A percentile compares a stretch with the other conserved stretches of the same genome.
These are phyloP conservation scores for Drepana arcuata DNA, from an alignment of 1,140 invertebrate genomes.

Conservation along the genomic window DNA sequence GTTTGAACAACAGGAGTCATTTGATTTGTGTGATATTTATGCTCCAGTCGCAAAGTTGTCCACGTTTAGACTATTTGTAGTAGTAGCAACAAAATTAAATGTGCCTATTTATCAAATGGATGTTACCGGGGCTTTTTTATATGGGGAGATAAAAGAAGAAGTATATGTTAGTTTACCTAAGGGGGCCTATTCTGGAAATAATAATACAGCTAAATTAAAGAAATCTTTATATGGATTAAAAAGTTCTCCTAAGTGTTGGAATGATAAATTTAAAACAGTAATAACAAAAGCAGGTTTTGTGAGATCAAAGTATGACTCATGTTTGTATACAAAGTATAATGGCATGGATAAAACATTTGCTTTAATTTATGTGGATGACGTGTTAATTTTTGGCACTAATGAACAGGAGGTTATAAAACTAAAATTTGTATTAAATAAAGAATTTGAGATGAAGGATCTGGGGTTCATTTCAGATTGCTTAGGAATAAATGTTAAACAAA, in stretches of 20 bases:
- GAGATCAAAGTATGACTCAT: constrained; percentile 14
- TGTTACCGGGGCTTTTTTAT: constrained; percentile 28
- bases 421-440: constrained; percentile 20
- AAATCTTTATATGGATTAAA: constrained; percentile 24
- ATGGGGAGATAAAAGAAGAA: constrained; percentile 23
- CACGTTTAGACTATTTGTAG: constrained; percentile 15
- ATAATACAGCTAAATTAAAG: constrained; percentile 18
- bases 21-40: constrained; percentile 26
- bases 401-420: constrained; percentile 13
- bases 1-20: constrained; percentile 23
- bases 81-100: constrained; percentile 22
- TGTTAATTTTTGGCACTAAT: constrained; percentile 21
- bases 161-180: constrained; percentile 24
- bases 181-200: constrained; percentile 8
- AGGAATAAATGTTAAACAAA: constrained; percentile 30
- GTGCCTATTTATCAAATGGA: constrained; percentile 31
- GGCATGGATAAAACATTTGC: constrained; percentile 12
- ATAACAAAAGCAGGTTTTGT: constrained; percentile 10
- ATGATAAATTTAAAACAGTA: constrained; percentile 18
- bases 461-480: constrained; percentile 23
- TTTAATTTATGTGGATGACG: constrained; percentile 39
- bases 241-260: constrained; percentile 22
- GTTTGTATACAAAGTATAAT: constrained; percentile 15
- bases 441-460: constrained; percentile 39
- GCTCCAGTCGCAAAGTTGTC: constrained; percentile 26